Conservation (phyloP, 2,797 vertebrate species). For the Enteromius thamalakanensis region DNA sequence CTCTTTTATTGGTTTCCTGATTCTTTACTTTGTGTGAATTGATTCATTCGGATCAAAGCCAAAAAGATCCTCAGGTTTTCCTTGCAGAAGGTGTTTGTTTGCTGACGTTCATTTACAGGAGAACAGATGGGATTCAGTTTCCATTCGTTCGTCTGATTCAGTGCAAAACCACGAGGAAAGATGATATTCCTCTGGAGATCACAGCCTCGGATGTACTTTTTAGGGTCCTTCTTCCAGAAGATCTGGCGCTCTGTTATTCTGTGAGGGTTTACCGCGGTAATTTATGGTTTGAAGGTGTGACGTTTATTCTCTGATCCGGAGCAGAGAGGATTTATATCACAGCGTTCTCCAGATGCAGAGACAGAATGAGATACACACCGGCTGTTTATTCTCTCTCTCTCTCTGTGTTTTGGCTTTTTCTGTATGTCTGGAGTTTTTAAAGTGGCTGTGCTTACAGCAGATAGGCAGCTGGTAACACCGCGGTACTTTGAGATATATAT, state of each 20-base stretch:
- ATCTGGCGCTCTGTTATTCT: not conserved
- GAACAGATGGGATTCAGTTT: not conserved
- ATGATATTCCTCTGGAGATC: not conserved
- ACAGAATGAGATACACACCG: not conserved
- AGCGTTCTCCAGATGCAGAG: slow-evolving; percentile 18
- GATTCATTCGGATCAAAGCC: not conserved
- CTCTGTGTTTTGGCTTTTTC: not conserved
- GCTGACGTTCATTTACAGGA: not conserved
- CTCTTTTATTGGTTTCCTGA: not conserved
- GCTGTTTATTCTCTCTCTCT: not conserved
- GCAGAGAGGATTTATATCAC: slow-evolving; percentile 24
- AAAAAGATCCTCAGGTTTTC: not conserved
- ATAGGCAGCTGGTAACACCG: not conserved
- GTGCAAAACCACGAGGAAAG: not conserved
- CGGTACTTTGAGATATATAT: not conserved
- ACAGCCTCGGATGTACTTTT: not conserved
- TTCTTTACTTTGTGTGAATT: not conserved
- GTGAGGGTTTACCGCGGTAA: slow-evolving; percentile 15
- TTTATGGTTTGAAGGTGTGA: slow-evolving; percentile 33
- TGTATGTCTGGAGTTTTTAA: not conserved
- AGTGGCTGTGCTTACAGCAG: not conserved
- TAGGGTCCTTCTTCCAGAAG: not conserved
- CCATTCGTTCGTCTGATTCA: not conserved
- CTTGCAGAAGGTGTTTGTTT: not conserved
- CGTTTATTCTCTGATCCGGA: not conserved